Conservation (phyloP, 2,113 vertebrate species). For the Pseudopipra pipra region DNA sequence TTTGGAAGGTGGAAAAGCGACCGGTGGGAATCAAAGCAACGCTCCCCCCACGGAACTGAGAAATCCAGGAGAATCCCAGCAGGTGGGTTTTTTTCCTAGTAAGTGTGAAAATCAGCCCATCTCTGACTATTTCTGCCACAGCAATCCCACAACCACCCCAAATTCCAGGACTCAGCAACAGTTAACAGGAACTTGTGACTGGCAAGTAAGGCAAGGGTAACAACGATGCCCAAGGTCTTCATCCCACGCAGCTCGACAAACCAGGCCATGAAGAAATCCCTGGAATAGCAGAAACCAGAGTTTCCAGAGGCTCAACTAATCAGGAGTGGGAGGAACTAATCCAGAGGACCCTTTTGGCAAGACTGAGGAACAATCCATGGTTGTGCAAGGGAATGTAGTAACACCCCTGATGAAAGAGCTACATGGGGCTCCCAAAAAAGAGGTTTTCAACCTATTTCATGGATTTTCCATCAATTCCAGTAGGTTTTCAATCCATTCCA, state of each 20-base stretch:
- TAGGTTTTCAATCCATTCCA: not conserved
- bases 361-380: not conserved
- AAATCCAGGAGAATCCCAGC: not conserved
- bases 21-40: not conserved
- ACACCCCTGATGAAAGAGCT: not conserved
- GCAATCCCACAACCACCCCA: accelerated
- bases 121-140: not conserved
- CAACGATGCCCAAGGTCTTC: not conserved
- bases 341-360: not conserved
- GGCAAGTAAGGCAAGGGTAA: not conserved
- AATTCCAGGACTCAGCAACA: not conserved
- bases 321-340: not conserved
- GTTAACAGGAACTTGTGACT: not conserved
- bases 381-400: not conserved
- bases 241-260: not conserved
- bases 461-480: not conserved
- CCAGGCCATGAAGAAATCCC: not conserved
- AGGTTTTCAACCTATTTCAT: not conserved
- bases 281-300: not conserved
- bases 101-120: not conserved
- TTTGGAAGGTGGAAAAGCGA: not conserved
- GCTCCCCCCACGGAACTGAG: accelerated
- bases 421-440: accelerated
- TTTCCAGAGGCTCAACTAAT: not conserved
- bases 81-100: accelerated